phyloP scores from a whole-genome alignment of 2,797 vertebrate genomes.

The Tinamus major region DNA sequence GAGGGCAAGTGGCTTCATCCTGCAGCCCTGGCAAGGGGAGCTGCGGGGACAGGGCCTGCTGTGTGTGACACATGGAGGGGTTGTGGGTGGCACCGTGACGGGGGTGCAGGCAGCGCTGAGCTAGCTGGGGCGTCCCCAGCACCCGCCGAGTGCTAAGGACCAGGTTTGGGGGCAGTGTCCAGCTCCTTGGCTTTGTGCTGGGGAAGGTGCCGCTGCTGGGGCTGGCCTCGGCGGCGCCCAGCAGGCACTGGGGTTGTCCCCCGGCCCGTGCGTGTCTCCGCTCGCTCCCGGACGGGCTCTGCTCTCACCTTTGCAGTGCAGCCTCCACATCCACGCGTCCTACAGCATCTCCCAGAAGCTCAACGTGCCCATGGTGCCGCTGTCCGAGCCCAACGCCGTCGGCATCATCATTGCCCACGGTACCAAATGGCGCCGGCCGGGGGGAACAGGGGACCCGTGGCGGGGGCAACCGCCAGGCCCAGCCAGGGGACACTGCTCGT shows the following conservation, averaged over 20 bases:
- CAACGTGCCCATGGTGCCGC: slow-evolving; percentile 90
- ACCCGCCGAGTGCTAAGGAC: too few species aligned
- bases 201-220: too few species aligned
- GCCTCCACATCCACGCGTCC: slow-evolving; percentile 92
- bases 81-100: not conserved
- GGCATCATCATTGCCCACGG: slow-evolving; percentile 94
- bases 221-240: too few species aligned
- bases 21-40: too few species aligned
- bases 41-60: not conserved
- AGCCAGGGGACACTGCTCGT: not conserved
- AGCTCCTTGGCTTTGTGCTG: not conserved
- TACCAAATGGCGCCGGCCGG: slow-evolving; percentile 60
- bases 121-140: too few species aligned
- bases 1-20: not conserved
- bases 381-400: slow-evolving; percentile 92
- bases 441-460: not conserved
- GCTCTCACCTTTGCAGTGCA: slow-evolving; percentile 85
- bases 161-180: not conserved
- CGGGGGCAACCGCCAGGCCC: not conserved
- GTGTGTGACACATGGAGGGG: too few species aligned
- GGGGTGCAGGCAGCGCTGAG: not conserved
- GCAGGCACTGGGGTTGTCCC: too few species aligned
- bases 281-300: not conserved
- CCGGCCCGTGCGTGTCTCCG: not conserved
- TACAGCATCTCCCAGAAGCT: slow-evolving; percentile 91